Conservation (phyloP, 2,797 vertebrate species). For the Tachyglossus aculeatus region DNA sequence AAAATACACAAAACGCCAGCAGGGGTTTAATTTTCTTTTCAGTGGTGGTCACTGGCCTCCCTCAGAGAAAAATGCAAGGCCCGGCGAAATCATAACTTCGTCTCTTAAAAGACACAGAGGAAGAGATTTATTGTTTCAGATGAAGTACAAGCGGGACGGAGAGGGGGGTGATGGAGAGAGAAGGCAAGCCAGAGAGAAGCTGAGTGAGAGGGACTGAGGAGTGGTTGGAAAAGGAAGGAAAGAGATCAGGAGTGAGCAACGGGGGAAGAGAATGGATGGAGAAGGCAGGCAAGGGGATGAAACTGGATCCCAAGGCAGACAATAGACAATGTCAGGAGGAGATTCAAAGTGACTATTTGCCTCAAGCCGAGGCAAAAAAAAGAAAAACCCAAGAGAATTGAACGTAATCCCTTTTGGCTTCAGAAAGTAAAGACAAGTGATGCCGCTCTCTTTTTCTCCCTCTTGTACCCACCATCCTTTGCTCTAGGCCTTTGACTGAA, state of each 20-base stretch:
- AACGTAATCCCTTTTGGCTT: constrained; percentile 50
- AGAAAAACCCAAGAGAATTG: constrained; percentile 27
- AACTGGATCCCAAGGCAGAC: constrained; percentile 16
- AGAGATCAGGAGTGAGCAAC: not conserved
- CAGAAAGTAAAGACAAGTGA: constrained; percentile 32
- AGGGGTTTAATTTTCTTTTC: no score
- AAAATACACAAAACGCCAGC: no score
- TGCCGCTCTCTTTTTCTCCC: not conserved
- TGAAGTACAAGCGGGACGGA: not conserved
- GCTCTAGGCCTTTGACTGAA: not conserved
- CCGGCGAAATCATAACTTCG: no score
- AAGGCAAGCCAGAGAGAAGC: not conserved
- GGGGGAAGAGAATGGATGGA: not conserved
- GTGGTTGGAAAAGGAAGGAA: no score
- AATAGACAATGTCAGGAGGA: constrained; percentile 10
- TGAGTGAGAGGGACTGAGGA: not conserved
- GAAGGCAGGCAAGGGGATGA: not conserved
- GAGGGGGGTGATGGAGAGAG: not conserved
- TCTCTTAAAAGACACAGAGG: no score
- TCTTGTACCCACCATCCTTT: not conserved
- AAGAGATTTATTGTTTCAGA: no score
- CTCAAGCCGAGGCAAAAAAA: no score
- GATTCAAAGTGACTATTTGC: constrained; percentile 43
- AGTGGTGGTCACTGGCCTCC: no score
- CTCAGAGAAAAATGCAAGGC: no score